Conservation (phyloP, 92 coral and sea anemone species). For the Bergia puertoricense region DNA sequence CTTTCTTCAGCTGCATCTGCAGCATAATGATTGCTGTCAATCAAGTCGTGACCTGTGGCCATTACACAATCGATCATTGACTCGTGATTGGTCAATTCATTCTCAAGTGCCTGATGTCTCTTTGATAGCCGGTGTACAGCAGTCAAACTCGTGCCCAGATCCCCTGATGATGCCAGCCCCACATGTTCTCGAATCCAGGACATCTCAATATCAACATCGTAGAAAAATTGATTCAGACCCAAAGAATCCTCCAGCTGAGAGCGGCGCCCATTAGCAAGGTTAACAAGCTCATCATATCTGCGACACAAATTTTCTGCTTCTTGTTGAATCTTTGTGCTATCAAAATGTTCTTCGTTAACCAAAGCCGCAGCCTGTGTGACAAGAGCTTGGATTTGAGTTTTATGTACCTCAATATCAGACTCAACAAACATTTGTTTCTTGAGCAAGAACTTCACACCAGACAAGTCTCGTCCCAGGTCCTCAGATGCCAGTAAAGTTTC, state of each 20-base stretch:
- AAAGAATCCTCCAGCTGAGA: constrained; percentile 88
- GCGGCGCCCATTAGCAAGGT: constrained; percentile 71
- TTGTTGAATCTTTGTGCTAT: constrained; percentile 66
- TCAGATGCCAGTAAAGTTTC: constrained; percentile 87
- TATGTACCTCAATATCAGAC: constrained; percentile 78
- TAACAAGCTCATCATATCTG: constrained; percentile 71
- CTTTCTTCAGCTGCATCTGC: constrained; percentile 86
- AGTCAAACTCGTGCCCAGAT: constrained; percentile 85
- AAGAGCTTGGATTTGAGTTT: constrained; percentile 67
- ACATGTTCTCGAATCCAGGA: constrained; percentile 93
- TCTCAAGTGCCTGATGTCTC: constrained; percentile 91
- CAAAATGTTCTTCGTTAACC: constrained; percentile 80
- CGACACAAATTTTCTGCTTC: constrained; percentile 56
- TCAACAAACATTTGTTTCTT: constrained; percentile 86
- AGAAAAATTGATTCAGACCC: constrained; percentile 86
- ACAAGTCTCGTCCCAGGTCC: constrained; percentile 84
- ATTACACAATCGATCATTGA: constrained; percentile 74
- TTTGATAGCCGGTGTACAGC: constrained; percentile 90
- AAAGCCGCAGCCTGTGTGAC: constrained; percentile 73
- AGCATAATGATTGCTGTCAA: constrained; percentile 91
- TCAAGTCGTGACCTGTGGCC: constrained; percentile 91
- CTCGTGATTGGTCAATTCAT: constrained; percentile 82
- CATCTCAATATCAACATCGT: constrained; percentile 89
- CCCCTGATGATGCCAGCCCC: constrained; percentile 81
- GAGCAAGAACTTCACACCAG: constrained; percentile 88